Percentiles rank a stretch among this genome's conserved stretches.
Conservation (phyloP, 2,797 vertebrate species). For the Spea hammondii region DNA sequence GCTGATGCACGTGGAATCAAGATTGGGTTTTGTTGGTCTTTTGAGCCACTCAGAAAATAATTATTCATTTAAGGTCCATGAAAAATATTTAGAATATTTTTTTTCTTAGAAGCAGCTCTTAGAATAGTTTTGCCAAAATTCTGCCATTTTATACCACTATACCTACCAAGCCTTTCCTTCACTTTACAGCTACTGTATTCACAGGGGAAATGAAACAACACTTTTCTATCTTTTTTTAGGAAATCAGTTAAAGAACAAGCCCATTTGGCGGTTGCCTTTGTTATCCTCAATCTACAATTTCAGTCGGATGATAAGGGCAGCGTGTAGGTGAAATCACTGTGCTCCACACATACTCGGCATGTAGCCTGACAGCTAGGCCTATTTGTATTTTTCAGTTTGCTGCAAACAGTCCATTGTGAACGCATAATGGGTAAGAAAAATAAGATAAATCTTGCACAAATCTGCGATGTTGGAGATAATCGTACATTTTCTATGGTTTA, state of each 20-base stretch:
- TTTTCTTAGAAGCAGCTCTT: too few species aligned
- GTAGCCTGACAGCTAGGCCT: neutral
- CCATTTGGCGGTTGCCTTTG: conserved; percentile 19
- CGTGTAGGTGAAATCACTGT: conserved; percentile 5
- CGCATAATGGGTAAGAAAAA: too few species aligned
- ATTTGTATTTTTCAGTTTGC: neutral
- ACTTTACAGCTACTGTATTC: neutral
- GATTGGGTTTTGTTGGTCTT: too few species aligned
- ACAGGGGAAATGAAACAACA: conserved; percentile 33
- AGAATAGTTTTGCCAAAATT: neutral
- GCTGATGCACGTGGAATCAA: too few species aligned
- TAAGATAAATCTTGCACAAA: too few species aligned
- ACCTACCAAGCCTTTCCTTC: neutral
- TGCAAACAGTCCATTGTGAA: too few species aligned
- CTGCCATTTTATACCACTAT: neutral
- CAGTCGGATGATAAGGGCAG: conserved; percentile 10
- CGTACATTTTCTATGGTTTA: too few species aligned
- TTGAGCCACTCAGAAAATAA: too few species aligned
- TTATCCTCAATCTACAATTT: conserved; percentile 38
- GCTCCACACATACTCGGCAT: neutral
- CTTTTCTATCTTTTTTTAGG: conserved; percentile 9
- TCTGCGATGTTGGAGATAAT: too few species aligned
- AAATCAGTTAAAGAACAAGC: conserved; percentile 27
- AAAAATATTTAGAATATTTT: too few species aligned
- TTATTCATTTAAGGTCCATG: too few species aligned